A percentile compares a stretch with the other conserved stretches of the same genome.
Conservation (phyloP, 2,888 invertebrate species). For the Lagria hirta region DNA sequence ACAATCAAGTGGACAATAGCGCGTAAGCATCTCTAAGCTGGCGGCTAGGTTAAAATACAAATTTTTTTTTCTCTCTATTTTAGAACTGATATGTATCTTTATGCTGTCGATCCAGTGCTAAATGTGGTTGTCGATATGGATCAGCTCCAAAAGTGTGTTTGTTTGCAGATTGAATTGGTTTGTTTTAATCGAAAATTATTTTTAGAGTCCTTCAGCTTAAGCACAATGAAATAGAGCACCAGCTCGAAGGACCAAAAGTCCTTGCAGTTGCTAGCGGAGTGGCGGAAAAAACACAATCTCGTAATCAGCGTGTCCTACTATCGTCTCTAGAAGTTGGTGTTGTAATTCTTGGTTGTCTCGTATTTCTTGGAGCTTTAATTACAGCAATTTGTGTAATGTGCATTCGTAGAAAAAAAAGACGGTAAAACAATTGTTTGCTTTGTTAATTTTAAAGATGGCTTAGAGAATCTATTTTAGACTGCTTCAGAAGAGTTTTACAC, state of each 20-base stretch:
- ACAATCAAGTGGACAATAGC: constrained; percentile 64
- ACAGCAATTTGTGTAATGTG: constrained; percentile 79
- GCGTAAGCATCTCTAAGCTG: too few relatives aligned
- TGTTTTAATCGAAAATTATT: constrained; percentile 9
- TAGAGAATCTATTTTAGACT: constrained; percentile 32
- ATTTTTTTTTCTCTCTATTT: constrained; percentile 40
- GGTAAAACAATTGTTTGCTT: constrained; percentile 51
- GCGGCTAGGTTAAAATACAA: background rate
- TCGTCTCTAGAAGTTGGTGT: constrained; percentile 79
- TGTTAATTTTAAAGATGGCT: constrained; percentile 1
- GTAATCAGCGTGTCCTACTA: constrained; percentile 54
- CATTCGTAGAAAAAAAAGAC: constrained; percentile 61
- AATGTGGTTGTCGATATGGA: constrained; percentile 83
- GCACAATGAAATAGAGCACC: constrained; percentile 63
- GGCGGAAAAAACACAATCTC: constrained; percentile 48
- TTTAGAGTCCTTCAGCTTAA: constrained; percentile 64
- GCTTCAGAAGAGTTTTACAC: constrained; percentile 45
- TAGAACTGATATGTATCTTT: constrained; percentile 84
- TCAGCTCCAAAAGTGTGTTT: constrained; percentile 74
- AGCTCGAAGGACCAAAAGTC: constrained; percentile 65
- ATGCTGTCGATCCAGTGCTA: constrained; percentile 79
- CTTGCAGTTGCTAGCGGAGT: constrained; percentile 62
- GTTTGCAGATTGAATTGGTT: constrained; percentile 3
- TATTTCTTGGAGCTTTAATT: constrained; percentile 77
- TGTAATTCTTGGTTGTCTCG: constrained; percentile 76